Base-by-base conservation (phyloP, 2,888 invertebrate genomes). In the Phragmatobia fuliginosa region DNA sequence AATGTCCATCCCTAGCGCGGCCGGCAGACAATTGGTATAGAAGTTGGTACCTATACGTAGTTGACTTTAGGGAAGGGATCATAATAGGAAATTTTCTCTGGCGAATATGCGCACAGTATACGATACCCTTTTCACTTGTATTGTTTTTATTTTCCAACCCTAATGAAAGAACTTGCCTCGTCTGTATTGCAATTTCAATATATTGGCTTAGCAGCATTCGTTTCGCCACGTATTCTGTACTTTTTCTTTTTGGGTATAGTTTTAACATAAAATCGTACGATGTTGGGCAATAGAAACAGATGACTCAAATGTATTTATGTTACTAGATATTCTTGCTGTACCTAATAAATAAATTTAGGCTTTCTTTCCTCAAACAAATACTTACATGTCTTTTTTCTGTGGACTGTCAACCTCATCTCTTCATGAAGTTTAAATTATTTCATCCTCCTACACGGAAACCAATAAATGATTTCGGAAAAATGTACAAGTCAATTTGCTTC, bases 81-180 rank as follows among this genome's bases (percentile, higher is more conserved):
- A 94, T 94, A 94, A 94, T 94, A 92, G 91, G 92, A 91, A 91
- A 92, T 93, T 93, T 92, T 91, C 92, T 92, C 90, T 86, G 89
- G 87, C 91, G 90, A 91, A 91, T 93, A 93, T 91, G 92, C 92
- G 91, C 89, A 85, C 88, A 86, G 90, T 90, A 90, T 91, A 88
- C 90, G 90, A 91, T 93, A 94, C 93, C 94, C 93, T 94, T 94
- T 94, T 93, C 92, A 93, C 91, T 93, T 92, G 92, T 94, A 93
- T 94, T 94, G 94, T 92, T 94, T 94, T 94, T 94, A 93, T 94
- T 93, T 92, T 93, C 88, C 88, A 91, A 91, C 91, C 91, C 90
- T 94, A 94, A 94, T 94, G 94, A 94, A 94, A 94, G 92, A 93
- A 93, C 90, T 94, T 93, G 92, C 90, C 88, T 91, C 88, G 89